phyloP scores from a whole-genome alignment of 2,113 vertebrate species.

The Nansenia antarctica region DNA sequence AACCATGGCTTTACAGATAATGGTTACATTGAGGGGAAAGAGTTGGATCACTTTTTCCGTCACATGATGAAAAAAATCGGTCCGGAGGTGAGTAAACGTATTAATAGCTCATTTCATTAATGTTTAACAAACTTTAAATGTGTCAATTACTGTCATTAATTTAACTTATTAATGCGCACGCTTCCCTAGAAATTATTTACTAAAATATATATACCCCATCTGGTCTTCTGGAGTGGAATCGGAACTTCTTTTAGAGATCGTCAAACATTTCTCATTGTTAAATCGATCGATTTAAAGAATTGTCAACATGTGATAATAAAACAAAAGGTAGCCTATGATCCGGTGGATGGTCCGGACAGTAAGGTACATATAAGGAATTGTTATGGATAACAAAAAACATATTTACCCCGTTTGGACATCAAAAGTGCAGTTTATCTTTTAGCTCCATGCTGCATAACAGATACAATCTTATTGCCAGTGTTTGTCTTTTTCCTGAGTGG shows the following conservation, averaged over 20 bases:
- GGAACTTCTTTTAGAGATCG: not conserved
- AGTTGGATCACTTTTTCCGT: constrained; percentile 89
- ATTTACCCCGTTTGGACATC: not conserved
- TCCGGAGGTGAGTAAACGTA: constrained; percentile 75
- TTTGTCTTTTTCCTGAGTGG: not conserved
- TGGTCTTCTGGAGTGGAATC: not conserved
- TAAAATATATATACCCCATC: not conserved
- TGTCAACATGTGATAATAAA: too few relatives aligned
- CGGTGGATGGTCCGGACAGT: too few relatives aligned
- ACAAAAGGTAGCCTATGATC: not conserved
- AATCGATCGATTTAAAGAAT: too few relatives aligned
- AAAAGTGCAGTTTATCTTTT: not conserved
- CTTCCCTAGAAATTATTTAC: constrained; percentile 10
- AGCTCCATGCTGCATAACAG: not conserved
- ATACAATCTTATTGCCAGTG: not conserved
- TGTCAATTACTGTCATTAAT: too few relatives aligned
- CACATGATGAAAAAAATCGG: constrained; percentile 82
- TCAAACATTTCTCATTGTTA: too few relatives aligned
- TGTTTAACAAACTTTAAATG: too few relatives aligned
- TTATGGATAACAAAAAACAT: too few relatives aligned
- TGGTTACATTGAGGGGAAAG: constrained; percentile 92
- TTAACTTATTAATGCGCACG: not conserved
- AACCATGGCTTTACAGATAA: constrained; percentile 79
- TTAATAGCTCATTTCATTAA: too few relatives aligned
- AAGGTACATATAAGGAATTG: too few relatives aligned